Conservation (phyloP, 1,140 invertebrate genomes). For the Calephelis nemesis region DNA sequence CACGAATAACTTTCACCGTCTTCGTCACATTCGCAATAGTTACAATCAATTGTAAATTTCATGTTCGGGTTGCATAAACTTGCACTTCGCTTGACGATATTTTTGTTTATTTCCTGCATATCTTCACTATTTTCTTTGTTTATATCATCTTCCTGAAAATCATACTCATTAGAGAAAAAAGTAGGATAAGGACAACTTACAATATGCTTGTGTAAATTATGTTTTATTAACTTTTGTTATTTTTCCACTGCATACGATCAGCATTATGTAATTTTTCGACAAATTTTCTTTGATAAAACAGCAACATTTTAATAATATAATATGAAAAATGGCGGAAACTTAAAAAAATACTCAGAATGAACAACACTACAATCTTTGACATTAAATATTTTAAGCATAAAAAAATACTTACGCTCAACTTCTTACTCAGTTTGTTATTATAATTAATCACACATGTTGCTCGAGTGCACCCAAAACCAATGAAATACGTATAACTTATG, state of each 20-base stretch:
- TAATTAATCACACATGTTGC: constrained; percentile 24
- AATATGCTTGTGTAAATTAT: no score
- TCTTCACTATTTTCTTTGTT: constrained; percentile 15
- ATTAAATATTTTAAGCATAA: not conserved
- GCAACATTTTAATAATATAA: no score
- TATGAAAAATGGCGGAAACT: no score
- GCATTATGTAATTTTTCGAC: no score
- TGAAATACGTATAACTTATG: not conserved
- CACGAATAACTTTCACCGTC: constrained; percentile 57
- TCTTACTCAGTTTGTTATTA: constrained; percentile 6
- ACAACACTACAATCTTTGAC: no score
- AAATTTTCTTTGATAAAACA: no score
- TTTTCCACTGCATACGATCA: no score
- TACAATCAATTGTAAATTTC: constrained; percentile 58
- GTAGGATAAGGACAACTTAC: not conserved
- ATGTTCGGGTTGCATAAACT: constrained; percentile 52
- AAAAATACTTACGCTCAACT: constrained; percentile 22
- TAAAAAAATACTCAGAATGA: no score
- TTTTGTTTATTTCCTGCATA: constrained; percentile 24
- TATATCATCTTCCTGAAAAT: not conserved
- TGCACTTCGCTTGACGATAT: constrained; percentile 19
- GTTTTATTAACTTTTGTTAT: no score
- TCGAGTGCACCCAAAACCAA: constrained; percentile 10
- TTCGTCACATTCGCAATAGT: constrained; percentile 56
- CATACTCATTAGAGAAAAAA: no score